Conservation (phyloP, 2,113 vertebrate genomes). For the Ictalurus furcatus region DNA sequence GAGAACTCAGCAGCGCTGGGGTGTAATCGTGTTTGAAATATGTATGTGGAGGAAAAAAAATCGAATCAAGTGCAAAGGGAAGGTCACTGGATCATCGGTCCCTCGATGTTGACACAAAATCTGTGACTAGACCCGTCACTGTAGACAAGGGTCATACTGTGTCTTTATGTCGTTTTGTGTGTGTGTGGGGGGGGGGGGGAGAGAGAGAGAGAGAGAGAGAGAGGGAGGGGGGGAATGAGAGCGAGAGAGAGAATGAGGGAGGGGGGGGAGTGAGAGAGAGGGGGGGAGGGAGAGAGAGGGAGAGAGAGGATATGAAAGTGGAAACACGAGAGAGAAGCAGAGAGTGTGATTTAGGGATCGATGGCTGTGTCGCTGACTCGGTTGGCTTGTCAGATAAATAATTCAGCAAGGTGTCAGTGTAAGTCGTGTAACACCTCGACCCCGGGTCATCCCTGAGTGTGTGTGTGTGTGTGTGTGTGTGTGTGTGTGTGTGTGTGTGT, state of each 20-base stretch:
- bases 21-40: background rate
- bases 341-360: constrained; percentile 29
- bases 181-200: too few relatives aligned
- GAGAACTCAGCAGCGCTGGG: background rate
- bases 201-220: too few relatives aligned
- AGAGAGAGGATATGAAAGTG: background rate
- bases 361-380: constrained; percentile 32
- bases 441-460: constrained; percentile 14
- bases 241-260: too few relatives aligned
- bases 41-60: background rate
- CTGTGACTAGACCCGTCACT: background rate
- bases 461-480: constrained; percentile 15
- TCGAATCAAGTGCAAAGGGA: background rate
- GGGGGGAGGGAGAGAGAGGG: too few relatives aligned
- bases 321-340: constrained; percentile 14
- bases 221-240: too few relatives aligned
- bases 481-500: background rate
- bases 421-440: constrained; percentile 36
- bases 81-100: background rate
- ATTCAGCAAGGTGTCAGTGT: constrained; percentile 40
- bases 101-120: constrained; percentile 4
- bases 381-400: constrained; percentile 41
- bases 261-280: too few relatives aligned
- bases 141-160: background rate
- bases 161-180: background rate